Evolutionary conservation across 1,140 invertebrate genomes (phyloP).

Genomic region (Papilio dardanus): DNA sequence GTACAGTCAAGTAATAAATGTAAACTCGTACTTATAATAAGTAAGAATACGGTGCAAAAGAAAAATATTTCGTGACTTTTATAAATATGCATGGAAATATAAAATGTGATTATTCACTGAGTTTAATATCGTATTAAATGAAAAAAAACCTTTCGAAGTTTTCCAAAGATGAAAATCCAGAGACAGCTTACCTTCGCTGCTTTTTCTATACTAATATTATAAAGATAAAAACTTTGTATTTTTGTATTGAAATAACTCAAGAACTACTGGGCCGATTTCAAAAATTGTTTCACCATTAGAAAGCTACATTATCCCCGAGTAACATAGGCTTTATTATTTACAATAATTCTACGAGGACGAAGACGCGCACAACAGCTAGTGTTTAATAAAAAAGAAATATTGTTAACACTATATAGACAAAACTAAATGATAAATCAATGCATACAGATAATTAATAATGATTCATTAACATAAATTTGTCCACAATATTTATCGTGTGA

Average conservation of each 20-base stretch:
- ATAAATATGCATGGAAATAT: neutral
- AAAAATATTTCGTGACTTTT: neutral
- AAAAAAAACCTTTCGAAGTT: neutral
- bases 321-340: too few relatives aligned
- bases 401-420: neutral
- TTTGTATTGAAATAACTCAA: too few relatives aligned
- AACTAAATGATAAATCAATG: neutral
- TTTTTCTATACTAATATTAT: too few relatives aligned
- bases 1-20: neutral
- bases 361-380: too few relatives aligned
- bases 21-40: neutral
- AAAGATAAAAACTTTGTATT: too few relatives aligned
- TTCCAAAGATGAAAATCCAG: neutral
- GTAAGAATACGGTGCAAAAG: neutral
- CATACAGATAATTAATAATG: neutral
- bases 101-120: constrained; percentile 1
- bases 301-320: too few relatives aligned
- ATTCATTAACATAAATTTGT: neutral
- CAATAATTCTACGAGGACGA: too few relatives aligned
- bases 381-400: too few relatives aligned
- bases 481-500: neutral
- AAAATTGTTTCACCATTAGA: too few relatives aligned
- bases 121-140: neutral
- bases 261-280: too few relatives aligned
- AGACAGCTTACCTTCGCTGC: too few relatives aligned